These are phyloP conservation scores for Hippopotamus amphibius DNA, from an alignment of 2,113 vertebrate genomes.

Conservation along the genomic window DNA sequence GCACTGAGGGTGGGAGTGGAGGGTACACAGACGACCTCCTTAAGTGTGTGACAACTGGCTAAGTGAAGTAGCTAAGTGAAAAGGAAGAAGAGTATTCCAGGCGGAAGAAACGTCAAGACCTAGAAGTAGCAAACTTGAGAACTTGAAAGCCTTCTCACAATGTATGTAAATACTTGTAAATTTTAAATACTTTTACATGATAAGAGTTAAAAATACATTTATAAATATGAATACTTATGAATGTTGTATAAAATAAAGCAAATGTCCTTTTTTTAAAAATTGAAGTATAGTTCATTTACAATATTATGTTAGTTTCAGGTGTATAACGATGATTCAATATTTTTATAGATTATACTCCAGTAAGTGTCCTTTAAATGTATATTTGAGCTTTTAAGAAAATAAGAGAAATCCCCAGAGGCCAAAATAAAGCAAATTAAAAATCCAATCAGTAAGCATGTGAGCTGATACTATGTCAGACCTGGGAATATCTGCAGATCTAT, in stretches of 20 bases:
- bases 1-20: not conserved
- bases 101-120: not conserved
- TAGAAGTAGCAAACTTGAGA: not conserved
- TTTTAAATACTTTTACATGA: not conserved
- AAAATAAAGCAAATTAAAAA: constrained; percentile 27
- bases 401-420: not conserved
- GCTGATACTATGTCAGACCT: not conserved
- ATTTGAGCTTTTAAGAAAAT: not conserved
- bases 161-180: not conserved
- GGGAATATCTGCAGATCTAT: not conserved
- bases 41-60: not conserved
- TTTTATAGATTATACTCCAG: not conserved
- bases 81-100: not conserved
- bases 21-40: not conserved
- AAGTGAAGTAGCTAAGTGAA: not conserved
- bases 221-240: not conserved
- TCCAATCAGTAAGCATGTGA: not conserved
- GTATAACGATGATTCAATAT: not conserved
- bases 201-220: not conserved
- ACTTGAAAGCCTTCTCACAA: not conserved
- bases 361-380: not conserved
- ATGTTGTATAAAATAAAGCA: not conserved
- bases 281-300: not conserved
- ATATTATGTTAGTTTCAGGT: not conserved
- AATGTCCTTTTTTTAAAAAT: not conserved